These are phyloP conservation scores for Echeneis naucrates DNA, from an alignment of 2,797 vertebrate genomes.

Conservation along the genomic window DNA sequence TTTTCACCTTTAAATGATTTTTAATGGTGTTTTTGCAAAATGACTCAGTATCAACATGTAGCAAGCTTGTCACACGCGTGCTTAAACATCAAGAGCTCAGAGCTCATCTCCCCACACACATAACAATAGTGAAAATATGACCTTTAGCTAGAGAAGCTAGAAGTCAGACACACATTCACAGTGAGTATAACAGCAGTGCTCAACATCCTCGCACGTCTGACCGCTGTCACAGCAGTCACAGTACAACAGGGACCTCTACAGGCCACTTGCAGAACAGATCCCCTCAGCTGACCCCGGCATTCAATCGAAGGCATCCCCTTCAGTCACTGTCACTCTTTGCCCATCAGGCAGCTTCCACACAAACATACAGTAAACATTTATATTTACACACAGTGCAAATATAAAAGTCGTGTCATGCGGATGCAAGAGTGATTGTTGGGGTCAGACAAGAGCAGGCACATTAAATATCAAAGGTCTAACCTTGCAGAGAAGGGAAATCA, in stretches of 20 bases:
- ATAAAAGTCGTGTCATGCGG: constrained; percentile 5
- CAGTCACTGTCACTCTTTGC: constrained; percentile 55
- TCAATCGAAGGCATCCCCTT: constrained; percentile 45
- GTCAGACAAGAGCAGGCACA: constrained; percentile 1
- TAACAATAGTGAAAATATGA: constrained; percentile 22
- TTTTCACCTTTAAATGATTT: background rate
- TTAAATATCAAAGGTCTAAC: constrained; percentile 41
- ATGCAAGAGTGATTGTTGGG: background rate
- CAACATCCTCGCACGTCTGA: background rate
- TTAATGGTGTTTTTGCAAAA: background rate
- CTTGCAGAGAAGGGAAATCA: constrained; percentile 36
- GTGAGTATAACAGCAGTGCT: constrained; percentile 7
- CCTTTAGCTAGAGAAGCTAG: constrained; percentile 31
- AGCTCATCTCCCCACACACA: background rate
- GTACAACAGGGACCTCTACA: constrained; percentile 71
- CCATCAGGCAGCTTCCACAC: constrained; percentile 33
- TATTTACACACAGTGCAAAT: constrained; percentile 1
- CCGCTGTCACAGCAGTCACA: constrained; percentile 27
- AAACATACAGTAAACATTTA: constrained; percentile 1
- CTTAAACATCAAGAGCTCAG: background rate
- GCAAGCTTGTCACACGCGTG: background rate
- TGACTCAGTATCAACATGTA: background rate
- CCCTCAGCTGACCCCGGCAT: constrained; percentile 3
- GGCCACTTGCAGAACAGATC: constrained; percentile 36
- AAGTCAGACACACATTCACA: constrained; percentile 35